A percentile compares a stretch with the other conserved stretches of the same genome.
Evolutionary conservation across 1,140 invertebrate genomes (phyloP).

Genomic region (Homarus americanus): DNA sequence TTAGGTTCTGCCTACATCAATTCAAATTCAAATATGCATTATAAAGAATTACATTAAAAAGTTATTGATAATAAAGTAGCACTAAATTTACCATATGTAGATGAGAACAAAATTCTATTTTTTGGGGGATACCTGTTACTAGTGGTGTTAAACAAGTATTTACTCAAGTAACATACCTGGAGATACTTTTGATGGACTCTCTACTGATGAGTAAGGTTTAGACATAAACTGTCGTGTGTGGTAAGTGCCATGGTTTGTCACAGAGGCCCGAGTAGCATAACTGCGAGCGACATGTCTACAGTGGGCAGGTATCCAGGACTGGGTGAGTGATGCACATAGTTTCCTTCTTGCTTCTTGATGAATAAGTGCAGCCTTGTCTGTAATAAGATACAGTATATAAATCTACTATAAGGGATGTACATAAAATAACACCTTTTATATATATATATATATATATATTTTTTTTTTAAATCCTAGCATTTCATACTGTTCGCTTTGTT

Average conservation of each 20-base stretch:
- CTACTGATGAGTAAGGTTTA: neutral
- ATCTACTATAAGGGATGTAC: too few species aligned
- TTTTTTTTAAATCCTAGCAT: too few species aligned
- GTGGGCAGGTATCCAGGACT: neutral
- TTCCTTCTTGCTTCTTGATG: neutral
- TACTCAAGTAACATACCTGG: neutral
- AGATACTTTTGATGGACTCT: neutral
- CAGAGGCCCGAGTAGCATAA: neutral
- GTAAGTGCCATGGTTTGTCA: neutral
- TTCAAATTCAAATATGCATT: too few species aligned
- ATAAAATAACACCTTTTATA: too few species aligned
- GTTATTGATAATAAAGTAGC: too few species aligned
- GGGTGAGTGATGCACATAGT: neutral
- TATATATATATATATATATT: too few species aligned
- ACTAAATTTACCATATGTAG: too few species aligned
- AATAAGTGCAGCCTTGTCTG: slow-evolving; percentile 3
- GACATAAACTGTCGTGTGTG: neutral
- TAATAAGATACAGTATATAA: neutral
- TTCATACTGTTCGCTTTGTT: too few species aligned
- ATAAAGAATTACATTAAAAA: too few species aligned
- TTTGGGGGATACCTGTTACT: too few species aligned
- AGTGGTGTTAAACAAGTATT: neutral
- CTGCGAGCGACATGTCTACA: neutral
- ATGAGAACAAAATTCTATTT: too few species aligned
- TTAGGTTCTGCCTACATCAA: too few species aligned